These are phyloP conservation scores for Aldabrachelys gigantea DNA, from an alignment of 2,113 vertebrate genomes.

Conservation along the genomic window DNA sequence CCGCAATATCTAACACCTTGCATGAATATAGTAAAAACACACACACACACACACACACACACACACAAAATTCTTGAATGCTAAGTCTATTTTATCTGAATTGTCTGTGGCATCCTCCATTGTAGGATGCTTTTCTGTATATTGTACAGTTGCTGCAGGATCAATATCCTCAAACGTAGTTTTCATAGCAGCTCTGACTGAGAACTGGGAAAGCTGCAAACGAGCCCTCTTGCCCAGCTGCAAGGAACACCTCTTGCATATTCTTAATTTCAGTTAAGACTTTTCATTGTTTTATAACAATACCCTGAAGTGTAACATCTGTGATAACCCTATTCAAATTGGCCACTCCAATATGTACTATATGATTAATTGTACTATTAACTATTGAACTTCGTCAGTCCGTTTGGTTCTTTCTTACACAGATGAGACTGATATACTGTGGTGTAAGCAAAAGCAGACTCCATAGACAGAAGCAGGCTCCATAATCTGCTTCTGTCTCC, in stretches of 20 bases:
- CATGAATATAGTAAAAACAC: too few relatives aligned
- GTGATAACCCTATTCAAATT: not conserved
- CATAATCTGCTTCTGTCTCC: not conserved
- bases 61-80: not conserved
- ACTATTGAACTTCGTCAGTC: not conserved
- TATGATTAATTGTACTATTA: not conserved
- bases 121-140: not conserved
- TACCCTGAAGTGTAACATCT: not conserved
- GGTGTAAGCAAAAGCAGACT: not conserved
- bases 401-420: not conserved
- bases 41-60: too few relatives aligned
- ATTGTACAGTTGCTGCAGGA: not conserved
- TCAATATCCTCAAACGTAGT: not conserved
- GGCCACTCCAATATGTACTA: not conserved
- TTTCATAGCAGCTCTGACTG: not conserved
- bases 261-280: not conserved
- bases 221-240: not conserved
- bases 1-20: not conserved
- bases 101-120: not conserved
- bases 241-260: not conserved
- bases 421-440: not conserved
- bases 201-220: not conserved
- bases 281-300: not conserved
- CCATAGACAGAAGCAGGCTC: not conserved
- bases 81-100: not conserved